Conservation (phyloP, 2,888 invertebrate species). For the Euproctis similis region DNA sequence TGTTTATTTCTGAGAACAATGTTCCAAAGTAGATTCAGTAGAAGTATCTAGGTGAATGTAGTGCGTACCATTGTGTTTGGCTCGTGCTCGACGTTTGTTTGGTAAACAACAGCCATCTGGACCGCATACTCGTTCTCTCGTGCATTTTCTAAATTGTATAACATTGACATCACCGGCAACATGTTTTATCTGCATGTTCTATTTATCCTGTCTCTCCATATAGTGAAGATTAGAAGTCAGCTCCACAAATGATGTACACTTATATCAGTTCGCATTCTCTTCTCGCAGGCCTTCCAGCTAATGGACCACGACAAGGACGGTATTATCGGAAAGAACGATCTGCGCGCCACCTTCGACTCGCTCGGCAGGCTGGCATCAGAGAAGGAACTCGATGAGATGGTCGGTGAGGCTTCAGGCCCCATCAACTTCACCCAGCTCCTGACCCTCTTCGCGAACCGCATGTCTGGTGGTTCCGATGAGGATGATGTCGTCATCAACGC, state of each 20-base stretch:
- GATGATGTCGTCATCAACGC: conserved; percentile 94
- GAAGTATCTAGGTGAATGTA: conserved; percentile 19
- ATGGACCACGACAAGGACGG: conserved; percentile 98
- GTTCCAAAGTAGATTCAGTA: conserved; percentile 9
- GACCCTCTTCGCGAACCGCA: conserved; percentile 92
- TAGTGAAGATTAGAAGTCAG: too few species aligned
- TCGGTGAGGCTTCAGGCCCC: conserved; percentile 90
- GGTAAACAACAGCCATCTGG: conserved; percentile 36
- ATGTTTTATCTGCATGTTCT: too few species aligned
- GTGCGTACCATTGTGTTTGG: conserved; percentile 27
- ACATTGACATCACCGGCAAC: conserved; percentile 25
- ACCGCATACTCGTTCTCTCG: conserved; percentile 17
- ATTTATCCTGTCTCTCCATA: neutral
- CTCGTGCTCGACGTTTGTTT: conserved; percentile 42
- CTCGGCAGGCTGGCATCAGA: conserved; percentile 92
- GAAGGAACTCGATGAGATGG: conserved; percentile 93
- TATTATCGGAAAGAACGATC: conserved; percentile 91
- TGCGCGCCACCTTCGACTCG: conserved; percentile 93
- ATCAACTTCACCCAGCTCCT: conserved; percentile 97
- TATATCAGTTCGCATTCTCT: conserved; percentile 4
- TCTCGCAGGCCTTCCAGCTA: conserved; percentile 89
- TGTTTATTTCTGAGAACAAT: too few species aligned
- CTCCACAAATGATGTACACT: too few species aligned
- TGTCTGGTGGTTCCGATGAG: conserved; percentile 94
- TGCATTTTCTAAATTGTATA: conserved; percentile 29